Evolutionary conservation across 2,113 vertebrate genomes (phyloP).

Genomic region (Sylvicapra grimmia): DNA sequence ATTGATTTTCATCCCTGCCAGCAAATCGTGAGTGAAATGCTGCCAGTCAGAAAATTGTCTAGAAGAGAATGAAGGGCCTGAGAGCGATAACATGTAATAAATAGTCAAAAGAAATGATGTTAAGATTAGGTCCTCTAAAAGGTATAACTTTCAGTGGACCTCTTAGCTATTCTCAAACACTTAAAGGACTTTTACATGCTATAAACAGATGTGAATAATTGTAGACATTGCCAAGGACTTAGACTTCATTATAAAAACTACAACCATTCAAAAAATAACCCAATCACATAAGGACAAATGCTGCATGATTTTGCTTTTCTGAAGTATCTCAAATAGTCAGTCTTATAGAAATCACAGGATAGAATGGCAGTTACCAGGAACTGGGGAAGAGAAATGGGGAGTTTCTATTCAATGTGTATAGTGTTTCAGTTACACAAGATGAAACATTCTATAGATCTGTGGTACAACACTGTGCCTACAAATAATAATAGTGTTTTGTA

Average conservation of each 20-base stretch:
- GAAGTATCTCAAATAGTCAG: background rate
- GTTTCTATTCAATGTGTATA: background rate
- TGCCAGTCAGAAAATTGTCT: background rate
- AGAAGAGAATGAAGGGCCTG: background rate
- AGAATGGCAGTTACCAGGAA: background rate
- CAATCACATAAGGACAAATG: background rate
- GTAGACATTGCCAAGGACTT: background rate
- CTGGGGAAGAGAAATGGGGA: background rate
- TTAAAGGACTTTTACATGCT: background rate
- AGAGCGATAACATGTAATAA: background rate
- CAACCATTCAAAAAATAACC: background rate
- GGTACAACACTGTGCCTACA: background rate
- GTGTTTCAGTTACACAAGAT: background rate
- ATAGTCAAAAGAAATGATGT: background rate
- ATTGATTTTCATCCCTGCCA: background rate
- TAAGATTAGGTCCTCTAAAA: background rate
- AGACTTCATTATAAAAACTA: background rate
- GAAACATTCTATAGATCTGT: background rate
- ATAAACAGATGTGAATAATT: background rate
- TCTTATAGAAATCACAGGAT: background rate
- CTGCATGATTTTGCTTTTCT: background rate
- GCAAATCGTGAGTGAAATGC: background rate
- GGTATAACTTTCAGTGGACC: background rate
- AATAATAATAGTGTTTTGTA: background rate
- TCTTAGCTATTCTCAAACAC: background rate